These are phyloP conservation scores for Cardiocondyla obscurior DNA, from an alignment of 1,140 invertebrate genomes.

Conservation along the genomic window DNA sequence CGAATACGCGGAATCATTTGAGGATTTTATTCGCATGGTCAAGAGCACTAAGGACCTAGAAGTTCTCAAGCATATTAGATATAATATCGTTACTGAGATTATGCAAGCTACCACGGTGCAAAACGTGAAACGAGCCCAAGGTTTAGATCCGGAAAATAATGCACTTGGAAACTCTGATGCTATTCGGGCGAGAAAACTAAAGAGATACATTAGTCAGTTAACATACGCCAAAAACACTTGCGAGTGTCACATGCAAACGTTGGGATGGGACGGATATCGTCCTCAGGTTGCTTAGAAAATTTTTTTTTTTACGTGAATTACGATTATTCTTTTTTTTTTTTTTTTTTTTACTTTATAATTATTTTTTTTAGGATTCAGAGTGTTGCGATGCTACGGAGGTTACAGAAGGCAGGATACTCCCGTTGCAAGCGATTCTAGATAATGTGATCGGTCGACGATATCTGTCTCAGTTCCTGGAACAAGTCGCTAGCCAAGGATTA, in stretches of 20 bases:
- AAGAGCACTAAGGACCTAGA: constrained; percentile 92
- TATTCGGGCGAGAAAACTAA: constrained; percentile 88
- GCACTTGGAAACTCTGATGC: constrained; percentile 87
- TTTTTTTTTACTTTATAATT: constrained; percentile 18
- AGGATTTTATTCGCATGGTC: constrained; percentile 94
- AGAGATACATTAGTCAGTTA: constrained; percentile 92
- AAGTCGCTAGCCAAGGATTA: constrained; percentile 91
- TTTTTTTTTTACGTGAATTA: not conserved
- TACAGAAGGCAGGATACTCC: constrained; percentile 83
- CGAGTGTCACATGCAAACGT: constrained; percentile 90
- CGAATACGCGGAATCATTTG: constrained; percentile 94
- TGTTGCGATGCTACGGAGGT: constrained; percentile 72
- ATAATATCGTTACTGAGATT: constrained; percentile 95
- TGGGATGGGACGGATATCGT: constrained; percentile 92
- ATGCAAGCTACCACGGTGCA: constrained; percentile 97
- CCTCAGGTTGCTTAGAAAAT: constrained; percentile 74
- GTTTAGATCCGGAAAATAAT: constrained; percentile 89
- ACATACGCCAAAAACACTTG: constrained; percentile 93
- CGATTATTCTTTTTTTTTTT: no score
- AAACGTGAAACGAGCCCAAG: constrained; percentile 93
- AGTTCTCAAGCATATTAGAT: constrained; percentile 92
- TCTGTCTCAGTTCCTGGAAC: constrained; percentile 92
- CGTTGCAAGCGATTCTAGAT: constrained; percentile 87
- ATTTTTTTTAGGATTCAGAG: constrained; percentile 73
- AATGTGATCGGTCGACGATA: constrained; percentile 89